Conservation (phyloP, 2,797 vertebrate genomes). For the Ceyx erithaca region DNA sequence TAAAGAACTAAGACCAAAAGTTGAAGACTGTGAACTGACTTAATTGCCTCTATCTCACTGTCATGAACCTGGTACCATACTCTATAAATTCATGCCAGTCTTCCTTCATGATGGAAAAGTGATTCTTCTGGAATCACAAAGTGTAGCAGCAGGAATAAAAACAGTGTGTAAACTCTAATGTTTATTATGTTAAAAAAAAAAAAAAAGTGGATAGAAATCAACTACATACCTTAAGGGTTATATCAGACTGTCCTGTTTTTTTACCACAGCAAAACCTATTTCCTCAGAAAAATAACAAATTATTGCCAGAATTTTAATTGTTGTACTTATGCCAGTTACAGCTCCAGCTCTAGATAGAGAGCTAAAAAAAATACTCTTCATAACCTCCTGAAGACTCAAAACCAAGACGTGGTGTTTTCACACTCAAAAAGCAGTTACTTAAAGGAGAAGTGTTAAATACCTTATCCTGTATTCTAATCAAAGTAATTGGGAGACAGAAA, state of each 20-base stretch:
- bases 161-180: not conserved
- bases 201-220: not conserved
- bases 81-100: not conserved
- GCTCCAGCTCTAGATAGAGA: not conserved
- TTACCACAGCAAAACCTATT: conserved; percentile 16
- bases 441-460: not conserved
- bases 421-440: not conserved
- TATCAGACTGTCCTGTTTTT: conserved; percentile 22
- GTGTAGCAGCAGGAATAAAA: not conserved
- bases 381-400: not conserved
- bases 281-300: conserved; percentile 35
- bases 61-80: not conserved
- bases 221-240: not conserved
- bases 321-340: conserved; percentile 5
- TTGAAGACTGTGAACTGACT: not conserved
- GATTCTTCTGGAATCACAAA: not conserved
- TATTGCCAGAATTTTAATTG: conserved; percentile 17
- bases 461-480: not conserved
- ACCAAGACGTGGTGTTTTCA: not conserved
- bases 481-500: not conserved
- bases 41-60: not conserved
- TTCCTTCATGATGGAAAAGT: not conserved
- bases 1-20: not conserved
- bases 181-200: not conserved
- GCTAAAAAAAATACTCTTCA: conserved; percentile 24